These are phyloP conservation scores for Popillia japonica DNA, from an alignment of 1,140 invertebrate genomes.

Conservation along the genomic window DNA sequence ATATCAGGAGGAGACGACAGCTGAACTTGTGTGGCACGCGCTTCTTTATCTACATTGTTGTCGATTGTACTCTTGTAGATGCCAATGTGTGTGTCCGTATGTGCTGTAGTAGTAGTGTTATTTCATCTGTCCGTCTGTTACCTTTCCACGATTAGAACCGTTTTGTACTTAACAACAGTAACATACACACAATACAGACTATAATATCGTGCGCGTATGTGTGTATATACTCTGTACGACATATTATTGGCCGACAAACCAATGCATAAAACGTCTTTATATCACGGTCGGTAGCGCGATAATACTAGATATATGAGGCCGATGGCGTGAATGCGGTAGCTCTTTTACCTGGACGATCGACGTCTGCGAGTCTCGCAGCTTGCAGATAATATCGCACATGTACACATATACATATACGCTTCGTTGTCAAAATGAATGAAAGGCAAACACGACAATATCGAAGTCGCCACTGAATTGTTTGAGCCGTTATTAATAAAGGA, in stretches of 20 bases:
- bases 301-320: background rate
- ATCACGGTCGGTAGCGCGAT: background rate
- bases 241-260: background rate
- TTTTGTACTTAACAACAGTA: slow-evolving; percentile 14
- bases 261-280: slow-evolving; percentile 35
- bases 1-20: slow-evolving; percentile 26
- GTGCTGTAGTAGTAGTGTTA: background rate
- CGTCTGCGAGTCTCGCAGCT: slow-evolving; percentile 23
- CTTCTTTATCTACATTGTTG: slow-evolving; percentile 35
- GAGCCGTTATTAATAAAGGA: background rate
- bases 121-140: slow-evolving; percentile 33
- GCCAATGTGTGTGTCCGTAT: background rate
- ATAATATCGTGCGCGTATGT: background rate
- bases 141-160: slow-evolving; percentile 26
- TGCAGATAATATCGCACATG: slow-evolving; percentile 26
- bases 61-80: slow-evolving; percentile 11
- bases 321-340: slow-evolving; percentile 3
- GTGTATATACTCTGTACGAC: background rate
- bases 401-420: background rate
- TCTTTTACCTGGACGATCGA: slow-evolving; percentile 18
- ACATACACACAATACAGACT: background rate
- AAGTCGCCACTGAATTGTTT: slow-evolving; percentile 21
- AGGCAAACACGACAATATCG: slow-evolving; percentile 9
- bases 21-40: slow-evolving; percentile 33
- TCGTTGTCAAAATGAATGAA: background rate